Evolutionary conservation across 2,797 vertebrate species (phyloP), one percentile per base, ranked within the genome.

Genomic region (Kryptolebias ocellatus): DNA sequence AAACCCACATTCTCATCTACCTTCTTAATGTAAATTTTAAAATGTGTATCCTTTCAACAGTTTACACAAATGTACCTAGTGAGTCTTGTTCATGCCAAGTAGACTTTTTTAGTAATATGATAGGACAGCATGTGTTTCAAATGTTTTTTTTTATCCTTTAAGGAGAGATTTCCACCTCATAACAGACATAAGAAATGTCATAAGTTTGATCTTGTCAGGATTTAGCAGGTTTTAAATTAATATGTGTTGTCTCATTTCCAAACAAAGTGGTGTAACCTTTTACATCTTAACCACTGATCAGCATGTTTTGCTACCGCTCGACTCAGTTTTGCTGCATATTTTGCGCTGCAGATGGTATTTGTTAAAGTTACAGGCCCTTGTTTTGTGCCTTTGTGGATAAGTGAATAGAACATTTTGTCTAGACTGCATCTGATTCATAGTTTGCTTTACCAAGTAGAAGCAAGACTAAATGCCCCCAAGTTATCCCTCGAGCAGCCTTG

Each of bases 151-250:
- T 49, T 49, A 9, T 49, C 11, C 11, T 12, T 42, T 12, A 14
- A 42, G 14, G 39, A 14, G 12, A 42, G 2, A 42, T 14, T 42
- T 42, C 11, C 39, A 9, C 2, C 17, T 84, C 70, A 81, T 89
- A 83, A 87, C 63, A 72, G 81, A 74, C 85, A 66, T 74, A 84
- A 34, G 81, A 86, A 87, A 89, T 86, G 85, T 91, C 92, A 90
- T 91, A 83, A 64, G 81, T 91, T 83, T 79, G n/a, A 42, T 14
- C 39, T 42, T 11, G 39, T 42, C 39, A 42, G 39, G 39, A 42
- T 42, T 42, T 42, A 42, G 11, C 39, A 42, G 11, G 11, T 4
- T 42, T 42, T 42, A 42, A 42, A 42, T 1, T 11, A 12, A 42
- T 14, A 12, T 39, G 7, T 42, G 39, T 42, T 42, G 39, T 12